Percentiles rank a stretch among this genome's conserved stretches.
Evolutionary conservation across 2,888 invertebrate genomes (phyloP).

Genomic region (Pharmacophagus antenor): DNA sequence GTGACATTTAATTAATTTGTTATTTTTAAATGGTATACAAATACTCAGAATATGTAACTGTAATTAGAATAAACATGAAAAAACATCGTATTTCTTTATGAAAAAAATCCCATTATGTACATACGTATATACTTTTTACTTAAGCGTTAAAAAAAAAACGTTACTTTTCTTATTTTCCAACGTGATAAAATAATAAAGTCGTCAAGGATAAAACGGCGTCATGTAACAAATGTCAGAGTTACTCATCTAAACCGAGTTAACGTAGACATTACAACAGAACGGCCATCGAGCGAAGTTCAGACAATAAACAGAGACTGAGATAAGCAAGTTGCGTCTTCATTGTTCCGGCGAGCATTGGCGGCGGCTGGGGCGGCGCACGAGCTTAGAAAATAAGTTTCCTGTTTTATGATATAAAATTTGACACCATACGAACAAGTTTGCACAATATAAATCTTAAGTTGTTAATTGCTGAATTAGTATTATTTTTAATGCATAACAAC

Average conservation of each 20-base stretch:
- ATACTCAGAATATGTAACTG: too few relatives aligned
- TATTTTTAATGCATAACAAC: background rate
- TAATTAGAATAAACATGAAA: too few relatives aligned
- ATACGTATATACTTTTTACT: too few relatives aligned
- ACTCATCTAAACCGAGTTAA: conserved; percentile 66
- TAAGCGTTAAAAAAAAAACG: too few relatives aligned
- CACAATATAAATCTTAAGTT: conserved; percentile 9
- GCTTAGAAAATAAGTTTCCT: conserved; percentile 54
- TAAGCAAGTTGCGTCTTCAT: conserved; percentile 59
- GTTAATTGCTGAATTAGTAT: conserved; percentile 5
- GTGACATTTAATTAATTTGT: too few relatives aligned
- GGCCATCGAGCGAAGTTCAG: conserved; percentile 66
- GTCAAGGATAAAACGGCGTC: conserved; percentile 43
- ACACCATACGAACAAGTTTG: conserved; percentile 20
- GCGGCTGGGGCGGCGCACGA: conserved; percentile 41
- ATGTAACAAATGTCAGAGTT: conserved; percentile 58
- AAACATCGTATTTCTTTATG: too few relatives aligned
- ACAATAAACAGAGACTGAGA: conserved; percentile 73
- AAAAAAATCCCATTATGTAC: too few relatives aligned
- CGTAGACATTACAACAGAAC: conserved; percentile 69
- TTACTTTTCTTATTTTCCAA: too few relatives aligned
- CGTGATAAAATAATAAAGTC: conserved; percentile 38
- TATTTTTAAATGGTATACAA: too few relatives aligned
- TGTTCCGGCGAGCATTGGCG: conserved; percentile 51
- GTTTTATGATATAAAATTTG: conserved; percentile 36